A percentile compares a stretch with the other conserved stretches of the same genome.
phyloP scores from a whole-genome alignment of 2,113 vertebrate species.

The Eira barbara region DNA sequence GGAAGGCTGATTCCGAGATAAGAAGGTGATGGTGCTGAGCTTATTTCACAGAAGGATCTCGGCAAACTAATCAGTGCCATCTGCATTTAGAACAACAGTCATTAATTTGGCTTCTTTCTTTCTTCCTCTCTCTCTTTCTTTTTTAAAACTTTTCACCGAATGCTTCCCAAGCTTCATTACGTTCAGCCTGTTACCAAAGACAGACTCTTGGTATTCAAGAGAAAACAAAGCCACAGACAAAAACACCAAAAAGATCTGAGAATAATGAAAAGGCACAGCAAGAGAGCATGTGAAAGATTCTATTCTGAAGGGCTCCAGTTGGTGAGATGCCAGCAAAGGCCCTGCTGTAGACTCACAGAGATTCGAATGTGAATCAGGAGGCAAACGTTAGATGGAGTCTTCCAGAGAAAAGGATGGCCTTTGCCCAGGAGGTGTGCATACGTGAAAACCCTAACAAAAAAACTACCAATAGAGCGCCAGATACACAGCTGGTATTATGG shows the following conservation, averaged over 20 bases:
- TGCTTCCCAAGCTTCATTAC: background rate
- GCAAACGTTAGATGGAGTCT: background rate
- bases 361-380: conserved; percentile 59
- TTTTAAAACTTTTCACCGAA: background rate
- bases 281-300: background rate
- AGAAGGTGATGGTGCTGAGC: conserved; percentile 76
- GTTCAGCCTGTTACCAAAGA: background rate
- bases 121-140: background rate
- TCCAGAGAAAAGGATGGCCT: conserved; percentile 27
- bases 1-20: conserved; percentile 85
- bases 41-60: conserved; percentile 74
- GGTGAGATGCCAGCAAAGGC: background rate
- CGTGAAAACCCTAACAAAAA: background rate
- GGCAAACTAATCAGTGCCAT: conserved; percentile 78
- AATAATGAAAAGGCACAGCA: background rate
- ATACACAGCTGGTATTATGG: background rate
- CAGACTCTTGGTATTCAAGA: background rate
- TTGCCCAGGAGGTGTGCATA: background rate
- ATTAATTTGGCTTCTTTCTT: conserved; percentile 75
- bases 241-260: background rate
- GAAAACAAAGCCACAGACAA: background rate
- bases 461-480: background rate
- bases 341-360: background rate
- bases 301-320: background rate
- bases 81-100: conserved; percentile 87